A percentile compares a stretch with the other conserved stretches of the same genome.
These are phyloP conservation scores for Acanthisitta chloris DNA, from an alignment of 2,113 vertebrate species.

Conservation along the genomic window DNA sequence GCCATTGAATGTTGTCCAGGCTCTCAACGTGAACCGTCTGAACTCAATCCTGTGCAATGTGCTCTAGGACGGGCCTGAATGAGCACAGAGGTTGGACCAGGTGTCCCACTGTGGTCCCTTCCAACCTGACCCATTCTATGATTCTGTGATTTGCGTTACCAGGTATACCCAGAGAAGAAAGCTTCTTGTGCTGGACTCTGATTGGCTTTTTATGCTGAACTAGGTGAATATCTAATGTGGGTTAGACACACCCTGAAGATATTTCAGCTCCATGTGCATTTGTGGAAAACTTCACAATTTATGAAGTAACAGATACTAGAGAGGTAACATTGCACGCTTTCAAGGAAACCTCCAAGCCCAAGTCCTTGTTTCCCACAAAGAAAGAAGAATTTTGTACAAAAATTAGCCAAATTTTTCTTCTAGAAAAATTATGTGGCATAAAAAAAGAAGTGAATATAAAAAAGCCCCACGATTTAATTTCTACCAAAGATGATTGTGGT, in stretches of 20 bases:
- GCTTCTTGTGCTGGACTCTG: neutral
- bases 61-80: too few species aligned
- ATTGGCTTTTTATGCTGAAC: neutral
- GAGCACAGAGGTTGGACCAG: too few species aligned
- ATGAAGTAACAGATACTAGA: neutral
- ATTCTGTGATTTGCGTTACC: neutral
- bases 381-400: neutral
- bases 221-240: neutral
- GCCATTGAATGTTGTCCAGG: neutral
- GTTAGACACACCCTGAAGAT: neutral
- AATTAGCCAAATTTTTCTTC: neutral
- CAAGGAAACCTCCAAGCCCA: neutral
- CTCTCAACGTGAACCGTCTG: too few species aligned
- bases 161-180: neutral
- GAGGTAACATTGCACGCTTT: neutral
- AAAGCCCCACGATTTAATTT: rapidly evolving
- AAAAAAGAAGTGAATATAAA: neutral
- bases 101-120: too few species aligned
- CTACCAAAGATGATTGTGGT: neutral
- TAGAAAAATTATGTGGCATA: neutral
- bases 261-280: neutral
- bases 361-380: neutral
- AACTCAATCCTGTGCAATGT: too few species aligned
- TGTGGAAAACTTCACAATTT: neutral
- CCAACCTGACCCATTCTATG: too few species aligned